Conservation (phyloP, 2,797 vertebrate genomes). For the Apogon hyalosoma region DNA sequence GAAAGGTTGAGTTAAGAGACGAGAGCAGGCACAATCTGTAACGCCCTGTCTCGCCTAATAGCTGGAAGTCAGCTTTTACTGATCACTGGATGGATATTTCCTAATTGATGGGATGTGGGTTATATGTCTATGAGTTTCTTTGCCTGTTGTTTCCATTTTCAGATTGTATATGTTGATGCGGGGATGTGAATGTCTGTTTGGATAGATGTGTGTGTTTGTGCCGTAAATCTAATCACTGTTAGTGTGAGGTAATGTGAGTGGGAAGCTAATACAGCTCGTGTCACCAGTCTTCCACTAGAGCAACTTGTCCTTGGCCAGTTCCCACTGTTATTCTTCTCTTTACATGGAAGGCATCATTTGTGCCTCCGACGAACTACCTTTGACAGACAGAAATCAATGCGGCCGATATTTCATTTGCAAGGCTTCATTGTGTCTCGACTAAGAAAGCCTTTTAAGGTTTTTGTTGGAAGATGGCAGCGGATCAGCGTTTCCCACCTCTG, state of each 20-base stretch:
- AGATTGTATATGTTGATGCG: slow-evolving; percentile 36
- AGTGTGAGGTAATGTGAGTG: slow-evolving; percentile 59
- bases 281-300: slow-evolving; percentile 49
- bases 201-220: neutral
- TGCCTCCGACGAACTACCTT: slow-evolving; percentile 29
- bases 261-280: slow-evolving; percentile 64
- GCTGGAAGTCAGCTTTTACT: slow-evolving; percentile 76
- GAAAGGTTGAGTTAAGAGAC: slow-evolving; percentile 62
- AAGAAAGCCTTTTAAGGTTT: slow-evolving; percentile 35
- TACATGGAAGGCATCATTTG: slow-evolving; percentile 23
- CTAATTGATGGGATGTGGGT: slow-evolving; percentile 68
- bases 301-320: slow-evolving; percentile 56
- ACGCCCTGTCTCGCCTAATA: slow-evolving; percentile 74
- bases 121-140: slow-evolving; percentile 26
- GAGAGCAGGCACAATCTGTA: slow-evolving; percentile 72
- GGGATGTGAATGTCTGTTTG: neutral
- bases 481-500: slow-evolving; percentile 34
- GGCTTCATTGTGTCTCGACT: neutral
- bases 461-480: slow-evolving; percentile 33
- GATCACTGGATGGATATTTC: slow-evolving; percentile 65
- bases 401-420: slow-evolving; percentile 22
- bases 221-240: slow-evolving; percentile 64
- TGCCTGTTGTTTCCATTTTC: slow-evolving; percentile 38
- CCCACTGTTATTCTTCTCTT: slow-evolving; percentile 24
- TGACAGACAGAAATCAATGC: slow-evolving; percentile 30